Conservation (phyloP, 1,140 invertebrate species). For the Drosophila arizonae region DNA sequence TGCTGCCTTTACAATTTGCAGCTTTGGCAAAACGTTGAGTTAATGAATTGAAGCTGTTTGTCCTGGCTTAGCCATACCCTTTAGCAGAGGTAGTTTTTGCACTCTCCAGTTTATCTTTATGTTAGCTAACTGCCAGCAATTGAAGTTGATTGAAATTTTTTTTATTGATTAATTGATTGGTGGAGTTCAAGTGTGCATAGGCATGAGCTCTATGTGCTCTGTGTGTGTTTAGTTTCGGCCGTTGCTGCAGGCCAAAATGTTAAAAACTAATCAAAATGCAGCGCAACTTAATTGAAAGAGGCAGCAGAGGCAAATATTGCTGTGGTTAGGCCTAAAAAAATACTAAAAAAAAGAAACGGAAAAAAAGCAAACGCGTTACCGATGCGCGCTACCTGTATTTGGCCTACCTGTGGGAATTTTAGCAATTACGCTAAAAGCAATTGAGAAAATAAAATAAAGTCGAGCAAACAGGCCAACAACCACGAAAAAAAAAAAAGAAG, state of each 20-base stretch:
- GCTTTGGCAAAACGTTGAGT: conserved; percentile 59
- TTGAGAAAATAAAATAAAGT: conserved; percentile 43
- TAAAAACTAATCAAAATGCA: conserved; percentile 77
- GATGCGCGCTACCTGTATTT: conserved; percentile 41
- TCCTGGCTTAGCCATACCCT: conserved; percentile 25
- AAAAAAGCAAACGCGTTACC: conserved; percentile 12
- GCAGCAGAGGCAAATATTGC: conserved; percentile 55
- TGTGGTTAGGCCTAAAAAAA: conserved; percentile 51
- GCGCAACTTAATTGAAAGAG: conserved; percentile 70
- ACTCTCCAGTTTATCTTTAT: conserved; percentile 26
- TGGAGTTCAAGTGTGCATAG: conserved; percentile 63
- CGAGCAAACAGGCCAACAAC: conserved; percentile 14
- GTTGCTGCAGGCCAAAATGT: conserved; percentile 39
- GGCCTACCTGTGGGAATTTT: conserved; percentile 68
- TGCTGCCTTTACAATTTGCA: conserved; percentile 65
- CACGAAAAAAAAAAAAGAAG: conserved; percentile 6
- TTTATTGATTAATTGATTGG: conserved; percentile 77
- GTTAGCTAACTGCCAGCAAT: conserved; percentile 59
- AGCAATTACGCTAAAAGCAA: conserved; percentile 80
- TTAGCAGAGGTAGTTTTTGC: conserved; percentile 24
- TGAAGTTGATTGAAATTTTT: conserved; percentile 73
- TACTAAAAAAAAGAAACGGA: conserved; percentile 15
- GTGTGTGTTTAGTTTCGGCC: conserved; percentile 8
- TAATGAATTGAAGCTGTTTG: conserved; percentile 69
- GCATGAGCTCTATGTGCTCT: neutral